phyloP scores from a whole-genome alignment of 2,888 invertebrate species.

The Lycophotia porphyrea region DNA sequence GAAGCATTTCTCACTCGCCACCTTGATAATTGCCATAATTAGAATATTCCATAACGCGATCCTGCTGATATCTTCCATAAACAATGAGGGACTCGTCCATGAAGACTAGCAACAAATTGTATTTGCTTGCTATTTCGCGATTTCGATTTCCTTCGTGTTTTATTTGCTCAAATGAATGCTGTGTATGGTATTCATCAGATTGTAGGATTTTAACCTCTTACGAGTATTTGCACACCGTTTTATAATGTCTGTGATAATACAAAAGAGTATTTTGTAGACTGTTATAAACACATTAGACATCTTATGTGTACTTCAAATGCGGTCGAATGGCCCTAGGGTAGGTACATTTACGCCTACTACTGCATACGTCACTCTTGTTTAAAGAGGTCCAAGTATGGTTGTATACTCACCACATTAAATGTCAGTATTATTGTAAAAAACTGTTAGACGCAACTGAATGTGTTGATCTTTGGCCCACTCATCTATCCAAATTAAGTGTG shows the following conservation, averaged over 20 bases:
- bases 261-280: conserved; percentile 56
- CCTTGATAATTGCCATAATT: conserved; percentile 77
- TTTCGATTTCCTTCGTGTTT: conserved; percentile 66
- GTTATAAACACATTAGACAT: conserved; percentile 45
- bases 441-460: conserved; percentile 27
- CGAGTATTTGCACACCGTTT: conserved; percentile 69
- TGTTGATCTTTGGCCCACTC: conserved; percentile 50
- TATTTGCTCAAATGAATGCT: conserved; percentile 65
- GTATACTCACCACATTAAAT: conserved; percentile 15
- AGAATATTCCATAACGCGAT: conserved; percentile 73
- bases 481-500: conserved; percentile 55
- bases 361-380: conserved; percentile 15
- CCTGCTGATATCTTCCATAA: conserved; percentile 72
- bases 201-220: conserved; percentile 54
- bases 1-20: conserved; percentile 60
- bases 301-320: conserved; percentile 24
- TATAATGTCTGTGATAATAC: conserved; percentile 69
- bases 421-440: conserved; percentile 15
- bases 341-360: conserved; percentile 9
- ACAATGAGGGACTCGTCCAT: conserved; percentile 68
- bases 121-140: conserved; percentile 73
- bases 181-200: conserved; percentile 69
- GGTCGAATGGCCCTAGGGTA: conserved; percentile 54
- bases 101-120: conserved; percentile 62
- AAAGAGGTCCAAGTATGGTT: conserved; percentile 16